phyloP scores from a whole-genome alignment of 2,113 vertebrate species.

The Mesitornis unicolor region DNA sequence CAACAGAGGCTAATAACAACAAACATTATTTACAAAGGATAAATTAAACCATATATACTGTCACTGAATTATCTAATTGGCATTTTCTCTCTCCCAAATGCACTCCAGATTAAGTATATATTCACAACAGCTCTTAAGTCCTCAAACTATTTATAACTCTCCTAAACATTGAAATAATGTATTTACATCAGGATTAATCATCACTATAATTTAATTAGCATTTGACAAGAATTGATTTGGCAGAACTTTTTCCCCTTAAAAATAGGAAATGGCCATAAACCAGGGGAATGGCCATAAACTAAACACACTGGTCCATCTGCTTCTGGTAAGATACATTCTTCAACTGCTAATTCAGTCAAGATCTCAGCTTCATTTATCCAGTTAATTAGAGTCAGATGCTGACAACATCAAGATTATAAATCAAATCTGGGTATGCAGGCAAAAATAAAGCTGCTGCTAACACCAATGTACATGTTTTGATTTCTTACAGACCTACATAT shows the following conservation, averaged over 20 bases:
- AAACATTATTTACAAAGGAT: constrained; percentile 34
- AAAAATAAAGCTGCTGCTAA: constrained; percentile 48
- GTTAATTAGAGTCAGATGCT: constrained; percentile 82
- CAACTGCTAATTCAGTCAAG: constrained; percentile 72
- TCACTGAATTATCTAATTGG: constrained; percentile 39
- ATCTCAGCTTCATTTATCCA: constrained; percentile 77
- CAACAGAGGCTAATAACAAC: constrained; percentile 36
- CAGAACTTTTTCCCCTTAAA: constrained; percentile 70
- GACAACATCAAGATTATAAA: constrained; percentile 67
- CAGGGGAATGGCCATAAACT: constrained; percentile 63
- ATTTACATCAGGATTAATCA: constrained; percentile 78
- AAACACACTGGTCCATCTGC: constrained; percentile 69
- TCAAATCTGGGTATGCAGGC: constrained; percentile 67
- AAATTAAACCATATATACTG: constrained; percentile 19
- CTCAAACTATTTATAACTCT: constrained; percentile 69
- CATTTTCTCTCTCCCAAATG: constrained; percentile 31
- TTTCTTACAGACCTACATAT: constrained; percentile 23
- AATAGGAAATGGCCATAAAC: constrained; percentile 76
- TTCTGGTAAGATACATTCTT: constrained; percentile 78
- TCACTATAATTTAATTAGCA: constrained; percentile 79
- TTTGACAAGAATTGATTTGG: constrained; percentile 80
- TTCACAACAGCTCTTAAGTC: constrained; percentile 49
- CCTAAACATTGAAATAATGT: constrained; percentile 67
- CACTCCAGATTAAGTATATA: constrained; percentile 30
- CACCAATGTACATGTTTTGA: constrained; percentile 1